Conservation (phyloP, 2,797 vertebrate species). For the Gephyroberyx darwinii region DNA sequence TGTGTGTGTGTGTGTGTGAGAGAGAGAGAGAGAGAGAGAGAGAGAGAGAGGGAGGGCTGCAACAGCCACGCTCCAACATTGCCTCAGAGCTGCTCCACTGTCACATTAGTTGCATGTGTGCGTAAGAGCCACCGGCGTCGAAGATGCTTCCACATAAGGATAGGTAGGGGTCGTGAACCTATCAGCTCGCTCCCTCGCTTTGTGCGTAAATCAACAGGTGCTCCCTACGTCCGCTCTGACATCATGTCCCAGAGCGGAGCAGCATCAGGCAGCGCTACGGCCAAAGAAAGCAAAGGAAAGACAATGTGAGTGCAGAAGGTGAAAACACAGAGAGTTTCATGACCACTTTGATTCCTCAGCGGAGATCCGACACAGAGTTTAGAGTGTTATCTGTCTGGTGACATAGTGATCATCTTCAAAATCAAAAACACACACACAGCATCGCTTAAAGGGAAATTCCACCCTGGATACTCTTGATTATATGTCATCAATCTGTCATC, state of each 20-base stretch:
- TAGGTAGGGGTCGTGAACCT: conserved; percentile 61
- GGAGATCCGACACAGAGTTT: not conserved
- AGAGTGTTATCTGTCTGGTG: too few species aligned
- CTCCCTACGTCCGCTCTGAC: conserved; percentile 72
- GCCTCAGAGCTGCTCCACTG: not conserved
- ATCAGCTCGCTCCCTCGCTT: conserved; percentile 40
- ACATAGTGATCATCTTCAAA: too few species aligned
- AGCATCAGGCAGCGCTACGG: conserved; percentile 40
- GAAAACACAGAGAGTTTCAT: conserved; percentile 43
- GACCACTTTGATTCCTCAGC: conserved; percentile 19
- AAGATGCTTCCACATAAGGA: conserved; percentile 47
- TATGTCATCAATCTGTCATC: too few species aligned
- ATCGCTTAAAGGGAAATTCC: too few species aligned
- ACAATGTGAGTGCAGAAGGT: conserved; percentile 64
- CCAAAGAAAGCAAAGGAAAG: conserved; percentile 73
- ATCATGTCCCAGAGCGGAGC: conserved; percentile 64
- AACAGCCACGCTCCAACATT: not conserved
- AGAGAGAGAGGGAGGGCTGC: conserved; percentile 3
- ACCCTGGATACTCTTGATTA: too few species aligned
- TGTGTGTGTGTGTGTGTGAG: not conserved
- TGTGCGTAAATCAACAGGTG: conserved; percentile 79
- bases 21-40: not conserved
- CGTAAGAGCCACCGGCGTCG: conserved; percentile 11
- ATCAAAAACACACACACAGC: too few species aligned
- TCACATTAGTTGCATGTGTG: not conserved